Base-by-base conservation (phyloP, 2,797 vertebrate species). In the Malurus splendens region DNA sequence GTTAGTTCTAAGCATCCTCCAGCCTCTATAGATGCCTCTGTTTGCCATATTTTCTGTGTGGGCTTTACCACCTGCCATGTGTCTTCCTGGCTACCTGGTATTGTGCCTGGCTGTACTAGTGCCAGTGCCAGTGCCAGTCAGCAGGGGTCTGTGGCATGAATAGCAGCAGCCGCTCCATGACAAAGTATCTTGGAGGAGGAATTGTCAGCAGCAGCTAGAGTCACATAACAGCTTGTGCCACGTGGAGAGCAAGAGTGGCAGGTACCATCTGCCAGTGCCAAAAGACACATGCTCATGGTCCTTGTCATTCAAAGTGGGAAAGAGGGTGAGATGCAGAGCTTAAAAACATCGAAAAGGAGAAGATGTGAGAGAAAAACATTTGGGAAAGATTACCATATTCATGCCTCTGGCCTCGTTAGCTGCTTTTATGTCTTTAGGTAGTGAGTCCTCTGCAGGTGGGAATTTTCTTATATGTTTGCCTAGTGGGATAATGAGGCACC, bases 241-340 rank as follows among this genome's bases (percentile, higher is more conserved):
- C 6, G 7, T 79, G 80, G 78, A 84, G 80, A 76, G 65, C 78
- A 0, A 84, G 80, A 76, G 65, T 75, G 0, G 2, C 75, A 89
- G 90, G 86, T 93, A 44, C 87, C 87, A 86, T 84, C 86, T 94
- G 91, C 91, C 85, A 36, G 32, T 64, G 72, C 78, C 78, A 82
- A 62, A 82, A 56, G 42, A 67, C 65, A 82, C 71, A 62, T 30
- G 42, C 50, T 70, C 11, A 2, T 59, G 54, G 44, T 89, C 61
- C 75, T 65, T 82, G 33, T 87, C 73, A 22, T 89, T 91, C 33
- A 24, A 51, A 87, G 68, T 78, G 57, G 76, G 68, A 82, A 79
- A 60, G 56, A 41, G 73, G 28, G 36, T 73, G 67, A 92, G 45
- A 62, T 86, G 24, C 30, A 60, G 74, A 87, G 75, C 77, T 84